These are phyloP conservation scores for Lysiphlebus fabarum DNA, from an alignment of 1,140 invertebrate species.

Conservation along the genomic window DNA sequence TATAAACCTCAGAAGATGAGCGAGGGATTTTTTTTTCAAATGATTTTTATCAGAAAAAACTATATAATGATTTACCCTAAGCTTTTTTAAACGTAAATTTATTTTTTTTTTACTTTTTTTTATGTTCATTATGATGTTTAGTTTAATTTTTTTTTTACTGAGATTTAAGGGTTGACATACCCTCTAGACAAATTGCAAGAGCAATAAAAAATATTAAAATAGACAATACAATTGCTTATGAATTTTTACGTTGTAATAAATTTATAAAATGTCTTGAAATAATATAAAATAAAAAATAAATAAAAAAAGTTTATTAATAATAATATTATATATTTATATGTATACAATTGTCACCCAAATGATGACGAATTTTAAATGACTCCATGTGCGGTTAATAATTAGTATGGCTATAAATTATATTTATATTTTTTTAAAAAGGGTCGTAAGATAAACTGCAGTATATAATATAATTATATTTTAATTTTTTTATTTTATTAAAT, in stretches of 20 bases:
- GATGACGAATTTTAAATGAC: no score
- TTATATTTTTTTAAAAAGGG: no score
- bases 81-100: not conserved
- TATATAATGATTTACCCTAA: constrained; percentile 15
- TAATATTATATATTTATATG: not conserved
- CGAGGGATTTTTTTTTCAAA: not conserved
- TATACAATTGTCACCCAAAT: no score
- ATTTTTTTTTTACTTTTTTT: not conserved
- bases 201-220: constrained; percentile 8
- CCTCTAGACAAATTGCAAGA: not conserved
- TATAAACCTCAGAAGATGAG: constrained; percentile 11
- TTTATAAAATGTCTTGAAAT: not conserved
- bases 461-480: no score
- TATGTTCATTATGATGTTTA: not conserved
- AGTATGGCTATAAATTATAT: no score
- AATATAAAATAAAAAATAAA: not conserved
- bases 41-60: constrained; percentile 16
- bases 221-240: not conserved
- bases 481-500: no score
- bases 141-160: not conserved
- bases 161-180: not conserved
- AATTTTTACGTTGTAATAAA: not conserved
- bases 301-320: no score
- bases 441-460: no score
- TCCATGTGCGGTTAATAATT: no score